Percentiles rank a stretch among this genome's conserved stretches.
Conservation (phyloP, 2,113 vertebrate species). For the Bagarius yarrelli region DNA sequence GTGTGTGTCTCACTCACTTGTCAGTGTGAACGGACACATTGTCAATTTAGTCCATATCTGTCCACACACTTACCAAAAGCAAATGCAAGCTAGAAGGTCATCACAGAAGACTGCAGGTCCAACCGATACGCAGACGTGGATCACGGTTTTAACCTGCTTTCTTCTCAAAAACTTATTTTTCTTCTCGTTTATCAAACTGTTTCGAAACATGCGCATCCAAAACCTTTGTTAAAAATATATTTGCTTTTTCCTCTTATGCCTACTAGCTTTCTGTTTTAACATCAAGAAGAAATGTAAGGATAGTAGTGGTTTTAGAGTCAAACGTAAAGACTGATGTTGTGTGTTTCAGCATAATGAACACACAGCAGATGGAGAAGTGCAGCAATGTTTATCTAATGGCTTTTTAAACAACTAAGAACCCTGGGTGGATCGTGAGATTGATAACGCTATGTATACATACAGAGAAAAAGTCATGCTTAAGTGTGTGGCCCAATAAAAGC, state of each 20-base stretch:
- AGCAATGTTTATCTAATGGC: constrained; percentile 19
- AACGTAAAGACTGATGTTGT: background rate
- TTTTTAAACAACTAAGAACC: constrained; percentile 32
- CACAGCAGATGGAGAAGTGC: background rate
- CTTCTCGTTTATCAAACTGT: background rate
- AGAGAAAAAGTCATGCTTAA: constrained; percentile 11
- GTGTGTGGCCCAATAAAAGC: constrained; percentile 55
- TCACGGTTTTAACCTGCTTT: background rate
- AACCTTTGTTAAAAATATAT: background rate
- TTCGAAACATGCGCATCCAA: background rate
- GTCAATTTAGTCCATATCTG: constrained; percentile 46
- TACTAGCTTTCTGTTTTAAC: background rate
- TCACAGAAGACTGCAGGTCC: background rate
- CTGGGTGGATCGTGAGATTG: constrained; percentile 3
- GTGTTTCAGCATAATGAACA: background rate
- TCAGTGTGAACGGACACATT: constrained; percentile 45
- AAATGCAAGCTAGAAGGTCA: constrained; percentile 3
- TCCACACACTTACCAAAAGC: constrained; percentile 35
- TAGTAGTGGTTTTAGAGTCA: background rate
- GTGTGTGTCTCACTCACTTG: constrained; percentile 20
- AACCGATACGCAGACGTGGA: background rate
- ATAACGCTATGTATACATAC: constrained; percentile 41
- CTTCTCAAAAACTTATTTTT: background rate
- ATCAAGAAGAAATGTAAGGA: background rate
- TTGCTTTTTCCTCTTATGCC: background rate